Conservation (phyloP, 2,797 vertebrate genomes). For the Astyanax mexicanus region DNA sequence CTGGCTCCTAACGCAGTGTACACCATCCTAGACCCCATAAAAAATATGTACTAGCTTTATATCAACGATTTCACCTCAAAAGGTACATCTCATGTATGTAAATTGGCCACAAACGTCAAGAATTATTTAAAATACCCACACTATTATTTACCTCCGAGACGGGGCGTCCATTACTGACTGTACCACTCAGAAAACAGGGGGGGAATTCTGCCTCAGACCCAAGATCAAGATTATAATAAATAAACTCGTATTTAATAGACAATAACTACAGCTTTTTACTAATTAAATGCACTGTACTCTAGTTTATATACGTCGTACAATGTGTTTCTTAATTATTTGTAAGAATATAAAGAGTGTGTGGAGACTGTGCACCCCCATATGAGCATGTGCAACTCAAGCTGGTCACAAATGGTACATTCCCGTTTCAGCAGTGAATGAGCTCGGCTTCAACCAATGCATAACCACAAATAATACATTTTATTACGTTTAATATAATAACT, state of each 20-base stretch:
- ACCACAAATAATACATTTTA: background rate
- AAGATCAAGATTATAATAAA: background rate
- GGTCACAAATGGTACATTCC: constrained; percentile 33
- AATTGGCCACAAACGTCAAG: background rate
- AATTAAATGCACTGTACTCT: fast-evolving
- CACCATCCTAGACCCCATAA: too few species aligned
- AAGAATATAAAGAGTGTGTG: background rate
- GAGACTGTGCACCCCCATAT: background rate
- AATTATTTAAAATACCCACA: constrained; percentile 41
- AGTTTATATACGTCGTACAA: too few species aligned
- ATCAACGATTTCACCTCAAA: background rate
- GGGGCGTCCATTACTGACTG: constrained; percentile 75
- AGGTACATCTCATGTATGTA: background rate
- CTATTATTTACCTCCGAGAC: constrained; percentile 74
- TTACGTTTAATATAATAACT: background rate
- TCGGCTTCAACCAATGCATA: constrained; percentile 5
- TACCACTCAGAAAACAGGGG: constrained; percentile 56
- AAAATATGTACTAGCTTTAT: background rate
- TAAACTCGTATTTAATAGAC: fast-evolving
- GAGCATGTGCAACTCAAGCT: background rate
- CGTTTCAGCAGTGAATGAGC: too few species aligned
- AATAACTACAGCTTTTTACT: background rate
- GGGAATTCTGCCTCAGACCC: too few species aligned
- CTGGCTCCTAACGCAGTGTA: background rate
- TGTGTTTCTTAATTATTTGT: background rate